Conservation (phyloP, 2,113 vertebrate species). For the Tyto alba region DNA sequence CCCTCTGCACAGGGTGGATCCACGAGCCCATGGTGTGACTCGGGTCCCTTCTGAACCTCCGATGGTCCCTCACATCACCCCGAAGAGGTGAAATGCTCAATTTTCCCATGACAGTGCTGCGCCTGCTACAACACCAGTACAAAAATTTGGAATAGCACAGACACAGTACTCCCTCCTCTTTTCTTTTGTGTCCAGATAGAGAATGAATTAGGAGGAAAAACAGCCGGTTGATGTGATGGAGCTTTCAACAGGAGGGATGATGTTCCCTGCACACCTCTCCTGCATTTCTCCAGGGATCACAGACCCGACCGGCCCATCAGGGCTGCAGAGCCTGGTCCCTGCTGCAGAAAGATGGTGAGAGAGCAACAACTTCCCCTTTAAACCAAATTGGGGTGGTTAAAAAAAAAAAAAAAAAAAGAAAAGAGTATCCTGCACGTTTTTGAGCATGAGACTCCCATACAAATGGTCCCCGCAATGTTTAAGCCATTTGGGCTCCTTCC, state of each 20-base stretch:
- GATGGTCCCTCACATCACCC: not conserved
- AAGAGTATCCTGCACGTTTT: slow-evolving; percentile 32
- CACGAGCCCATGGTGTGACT: not conserved
- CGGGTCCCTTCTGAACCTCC: not conserved
- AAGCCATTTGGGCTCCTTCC: slow-evolving; percentile 56
- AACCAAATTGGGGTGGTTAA: not conserved
- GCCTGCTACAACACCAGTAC: not conserved
- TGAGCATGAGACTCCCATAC: slow-evolving; percentile 31
- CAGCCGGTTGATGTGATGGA: not conserved
- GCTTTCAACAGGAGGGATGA: not conserved
- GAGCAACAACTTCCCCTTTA: not conserved
- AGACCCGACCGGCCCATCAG: not conserved
- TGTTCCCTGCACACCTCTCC: not conserved
- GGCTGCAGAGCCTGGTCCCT: not conserved
- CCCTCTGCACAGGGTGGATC: not conserved
- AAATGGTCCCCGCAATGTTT: slow-evolving; percentile 40
- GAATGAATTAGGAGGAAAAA: not conserved
- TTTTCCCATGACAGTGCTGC: not conserved
- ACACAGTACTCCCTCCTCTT: not conserved
- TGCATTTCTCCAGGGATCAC: not conserved
- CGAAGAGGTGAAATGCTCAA: not conserved
- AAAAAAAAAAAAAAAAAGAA: not conserved
- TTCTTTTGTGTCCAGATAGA: not conserved
- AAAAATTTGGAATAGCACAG: not conserved
- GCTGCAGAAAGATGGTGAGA: not conserved